Conservation (phyloP, 2,888 invertebrate genomes). For the Cylindroiulus punctatus region DNA sequence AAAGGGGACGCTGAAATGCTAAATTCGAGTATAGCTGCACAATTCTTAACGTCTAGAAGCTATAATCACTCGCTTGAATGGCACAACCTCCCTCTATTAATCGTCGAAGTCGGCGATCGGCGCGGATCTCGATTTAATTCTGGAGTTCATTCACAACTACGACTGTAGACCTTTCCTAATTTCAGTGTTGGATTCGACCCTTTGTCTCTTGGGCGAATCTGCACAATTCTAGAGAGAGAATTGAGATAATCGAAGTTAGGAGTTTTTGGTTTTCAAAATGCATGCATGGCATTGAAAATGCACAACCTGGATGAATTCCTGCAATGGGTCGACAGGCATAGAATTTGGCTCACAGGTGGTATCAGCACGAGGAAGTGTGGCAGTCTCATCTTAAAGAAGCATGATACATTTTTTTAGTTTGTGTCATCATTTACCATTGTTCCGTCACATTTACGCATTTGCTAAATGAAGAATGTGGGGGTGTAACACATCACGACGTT, state of each 20-base stretch:
- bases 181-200: conserved; percentile 25
- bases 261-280: conserved; percentile 38
- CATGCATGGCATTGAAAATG: conserved; percentile 33
- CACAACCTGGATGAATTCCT: conserved; percentile 40
- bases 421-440: not conserved
- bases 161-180: conserved; percentile 41
- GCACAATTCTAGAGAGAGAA: conserved; percentile 34
- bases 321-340: conserved; percentile 17
- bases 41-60: conserved; percentile 18
- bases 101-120: not conserved
- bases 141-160: conserved; percentile 25
- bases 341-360: not conserved
- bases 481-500: not conserved
- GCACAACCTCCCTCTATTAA: conserved; percentile 5
- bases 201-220: conserved; percentile 1
- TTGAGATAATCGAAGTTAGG: conserved; percentile 35
- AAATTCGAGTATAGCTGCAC: conserved; percentile 24
- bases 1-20: conserved; percentile 1
- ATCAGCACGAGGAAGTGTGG: conserved; percentile 18
- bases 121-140: conserved; percentile 24
- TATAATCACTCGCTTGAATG: conserved; percentile 1
- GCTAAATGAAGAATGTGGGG: not conserved
- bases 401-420: not conserved
- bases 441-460: not conserved
- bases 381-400: not conserved